Conservation (phyloP, 2,113 vertebrate genomes). For the Formicarius rufipectus region DNA sequence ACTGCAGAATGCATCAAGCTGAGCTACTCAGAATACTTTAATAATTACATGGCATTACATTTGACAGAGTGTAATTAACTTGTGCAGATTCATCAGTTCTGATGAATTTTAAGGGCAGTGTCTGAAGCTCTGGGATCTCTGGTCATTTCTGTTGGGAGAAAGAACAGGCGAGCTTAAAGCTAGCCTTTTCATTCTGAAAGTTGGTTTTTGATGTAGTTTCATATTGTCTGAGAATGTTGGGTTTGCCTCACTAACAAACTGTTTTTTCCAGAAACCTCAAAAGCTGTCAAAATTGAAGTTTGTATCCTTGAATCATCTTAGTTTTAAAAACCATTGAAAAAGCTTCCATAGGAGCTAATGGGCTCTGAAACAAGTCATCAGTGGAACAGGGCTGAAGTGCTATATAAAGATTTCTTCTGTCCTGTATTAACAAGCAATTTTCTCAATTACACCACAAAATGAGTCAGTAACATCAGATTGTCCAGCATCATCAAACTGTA, state of each 20-base stretch:
- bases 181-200: not conserved
- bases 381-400: not conserved
- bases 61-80: not conserved
- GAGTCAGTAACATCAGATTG: not conserved
- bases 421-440: not conserved
- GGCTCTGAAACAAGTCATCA: not conserved
- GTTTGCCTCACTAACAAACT: not conserved
- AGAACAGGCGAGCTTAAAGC: not conserved
- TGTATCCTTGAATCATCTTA: not conserved
- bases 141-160: not conserved
- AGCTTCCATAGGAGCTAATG: not conserved
- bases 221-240: not conserved
- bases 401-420: not conserved
- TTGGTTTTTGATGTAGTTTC: not conserved
- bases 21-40: not conserved
- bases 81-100: not conserved
- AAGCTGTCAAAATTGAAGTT: not conserved
- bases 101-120: not conserved
- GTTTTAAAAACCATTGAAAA: not conserved
- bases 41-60: not conserved
- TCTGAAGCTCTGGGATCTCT: not conserved
- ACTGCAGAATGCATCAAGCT: not conserved
- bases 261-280: not conserved
- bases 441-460: not conserved
- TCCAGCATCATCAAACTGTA: not conserved